Percentiles rank a stretch among this genome's conserved stretches.
Evolutionary conservation across 2,113 vertebrate species (phyloP).

Genomic region (Carollia perspicillata): DNA sequence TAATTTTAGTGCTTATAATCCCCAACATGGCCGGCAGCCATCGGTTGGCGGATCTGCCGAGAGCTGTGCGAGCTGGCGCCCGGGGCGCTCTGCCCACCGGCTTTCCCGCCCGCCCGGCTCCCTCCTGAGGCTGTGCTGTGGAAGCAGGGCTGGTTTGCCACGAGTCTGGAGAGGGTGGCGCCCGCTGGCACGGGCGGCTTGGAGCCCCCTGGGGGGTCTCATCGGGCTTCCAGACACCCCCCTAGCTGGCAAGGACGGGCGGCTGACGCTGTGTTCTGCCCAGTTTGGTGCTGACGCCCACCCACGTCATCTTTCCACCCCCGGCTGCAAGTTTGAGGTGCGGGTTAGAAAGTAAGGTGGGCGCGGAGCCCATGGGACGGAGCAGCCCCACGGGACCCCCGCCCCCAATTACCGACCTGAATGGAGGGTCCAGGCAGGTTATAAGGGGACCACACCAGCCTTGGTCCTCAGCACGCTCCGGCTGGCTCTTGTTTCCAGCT

Average conservation of each 20-base stretch:
- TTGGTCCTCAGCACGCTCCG: constrained; percentile 78
- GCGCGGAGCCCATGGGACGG: constrained; percentile 50
- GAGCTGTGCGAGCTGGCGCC: not conserved
- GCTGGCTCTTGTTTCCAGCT: constrained; percentile 73
- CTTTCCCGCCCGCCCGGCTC: not conserved
- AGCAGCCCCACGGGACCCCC: constrained; percentile 64
- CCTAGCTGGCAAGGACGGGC: not conserved
- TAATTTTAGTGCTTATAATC: not conserved
- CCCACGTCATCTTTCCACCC: constrained; percentile 65
- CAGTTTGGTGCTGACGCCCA: constrained; percentile 62
- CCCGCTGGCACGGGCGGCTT: not conserved
- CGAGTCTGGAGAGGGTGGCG: not conserved
- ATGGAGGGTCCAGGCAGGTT: constrained; percentile 80
- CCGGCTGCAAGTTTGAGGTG: constrained; percentile 62
- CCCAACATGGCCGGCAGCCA: not conserved
- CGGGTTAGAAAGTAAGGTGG: constrained; percentile 48
- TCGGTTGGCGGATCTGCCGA: not conserved
- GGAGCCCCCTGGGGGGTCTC: not conserved
- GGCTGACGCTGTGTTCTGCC: constrained; percentile 81
- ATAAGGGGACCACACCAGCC: constrained; percentile 79
- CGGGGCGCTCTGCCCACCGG: not conserved
- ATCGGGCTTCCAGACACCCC: not conserved
- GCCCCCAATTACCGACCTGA: constrained; percentile 83
- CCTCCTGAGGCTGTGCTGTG: not conserved
- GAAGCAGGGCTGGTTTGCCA: constrained; percentile 36